Base-by-base conservation (phyloP, 2,888 invertebrate species). In the Thelaira solivaga region DNA sequence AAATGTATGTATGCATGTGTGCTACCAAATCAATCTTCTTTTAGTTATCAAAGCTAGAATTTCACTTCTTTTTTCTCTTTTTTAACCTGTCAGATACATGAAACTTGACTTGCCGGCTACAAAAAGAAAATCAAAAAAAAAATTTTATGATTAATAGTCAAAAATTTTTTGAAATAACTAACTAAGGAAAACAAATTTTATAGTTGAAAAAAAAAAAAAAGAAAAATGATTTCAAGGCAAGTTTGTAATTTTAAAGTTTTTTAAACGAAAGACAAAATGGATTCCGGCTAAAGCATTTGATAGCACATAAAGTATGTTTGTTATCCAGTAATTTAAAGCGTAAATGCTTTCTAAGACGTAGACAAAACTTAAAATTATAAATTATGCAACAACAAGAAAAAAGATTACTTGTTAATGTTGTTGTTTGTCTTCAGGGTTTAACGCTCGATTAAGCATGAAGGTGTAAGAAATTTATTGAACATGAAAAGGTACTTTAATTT, bases 51-150 rank as follows among this genome's bases (percentile, higher is more conserved):
- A 39, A 55, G 24, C 47, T 43, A n/a, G 10, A 36, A 34, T 31
- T n/a, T n/a, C n/a, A n/a, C n/a, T n/a, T n/a, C n/a, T 11, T 31
- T 8, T 36, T 24, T 36, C 43, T 4, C 18, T 16, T 26, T 41
- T 41, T 13, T 59, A 61, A 64, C n/a, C 76, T 76, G 77, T 77
- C 72, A 72, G 61, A 72, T 72, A 62, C 72, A 77, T 73, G 34
- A 67, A 68, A 72, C 61, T 72, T 77, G 67, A 72, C 55, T 77
- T 77, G 57, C 34, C 57, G 36, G 47, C 67, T 68, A 41, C 20
- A 16, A 49, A 53, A 39, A 49, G 6, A 53, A 43, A 16, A 26
- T 18, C 20, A 69, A 68, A 29, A 20, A 45, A 22, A 61, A 31
- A 59, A 41, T n/a, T 3, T 16, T 65, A 62, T 77, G 77, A 77